phyloP scores from a whole-genome alignment of 1,140 invertebrate species.

The Drosophila persimilis region DNA sequence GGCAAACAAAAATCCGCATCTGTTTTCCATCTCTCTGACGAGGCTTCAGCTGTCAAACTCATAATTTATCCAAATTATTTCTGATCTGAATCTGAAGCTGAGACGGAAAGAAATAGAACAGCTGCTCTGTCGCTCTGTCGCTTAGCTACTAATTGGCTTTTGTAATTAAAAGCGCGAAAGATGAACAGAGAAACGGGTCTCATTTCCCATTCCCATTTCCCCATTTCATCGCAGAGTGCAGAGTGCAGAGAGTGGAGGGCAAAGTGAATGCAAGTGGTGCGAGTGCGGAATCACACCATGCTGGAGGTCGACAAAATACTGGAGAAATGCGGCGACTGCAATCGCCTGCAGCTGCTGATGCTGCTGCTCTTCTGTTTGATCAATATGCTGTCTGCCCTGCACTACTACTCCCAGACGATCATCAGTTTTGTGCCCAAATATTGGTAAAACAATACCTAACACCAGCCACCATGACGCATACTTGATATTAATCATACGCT shows the following conservation, averaged over 20 bases:
- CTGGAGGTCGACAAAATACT: conserved; percentile 83
- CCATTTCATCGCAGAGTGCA: not conserved
- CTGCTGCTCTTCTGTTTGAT: conserved; percentile 85
- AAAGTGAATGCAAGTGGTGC: conserved; percentile 20
- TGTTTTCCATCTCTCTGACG: conserved; percentile 8
- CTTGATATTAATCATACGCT: conserved; percentile 30
- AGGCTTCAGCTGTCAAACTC: conserved; percentile 30
- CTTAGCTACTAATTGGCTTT: conserved; percentile 48
- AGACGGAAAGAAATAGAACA: conserved; percentile 8
- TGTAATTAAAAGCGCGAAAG: conserved; percentile 41
- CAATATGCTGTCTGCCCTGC: conserved; percentile 84
- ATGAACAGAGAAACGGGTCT: conserved; percentile 5
- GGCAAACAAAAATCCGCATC: too few species aligned
- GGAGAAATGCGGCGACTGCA: conserved; percentile 85
- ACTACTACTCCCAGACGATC: conserved; percentile 85
- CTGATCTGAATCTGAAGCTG: conserved; percentile 6
- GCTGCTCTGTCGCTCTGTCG: not conserved
- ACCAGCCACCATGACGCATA: conserved; percentile 3
- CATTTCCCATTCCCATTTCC: not conserved
- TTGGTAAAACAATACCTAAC: conserved; percentile 61
- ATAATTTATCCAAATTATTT: conserved; percentile 29
- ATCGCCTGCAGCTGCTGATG: conserved; percentile 85
- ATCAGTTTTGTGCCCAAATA: conserved; percentile 84
- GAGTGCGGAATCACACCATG: conserved; percentile 31
- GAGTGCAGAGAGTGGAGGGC: not conserved